Conservation (phyloP, 2,797 vertebrate species). For the Coracias cyanogaster region DNA sequence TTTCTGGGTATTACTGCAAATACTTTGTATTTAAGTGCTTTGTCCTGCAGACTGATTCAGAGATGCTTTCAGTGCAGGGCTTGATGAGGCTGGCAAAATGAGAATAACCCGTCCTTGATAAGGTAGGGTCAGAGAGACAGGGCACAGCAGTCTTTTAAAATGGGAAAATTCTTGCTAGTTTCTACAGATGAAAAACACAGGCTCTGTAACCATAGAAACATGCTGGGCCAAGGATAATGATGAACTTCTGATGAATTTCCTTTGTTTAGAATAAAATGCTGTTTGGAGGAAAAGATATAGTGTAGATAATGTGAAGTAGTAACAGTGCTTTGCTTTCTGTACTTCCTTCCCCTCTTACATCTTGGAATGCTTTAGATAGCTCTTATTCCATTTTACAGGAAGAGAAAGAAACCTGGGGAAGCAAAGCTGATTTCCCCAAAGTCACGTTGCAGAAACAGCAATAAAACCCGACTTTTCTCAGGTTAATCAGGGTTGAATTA, state of each 20-base stretch:
- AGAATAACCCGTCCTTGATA: slow-evolving; percentile 68
- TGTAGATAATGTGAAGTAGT: background rate
- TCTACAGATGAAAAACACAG: slow-evolving; percentile 68
- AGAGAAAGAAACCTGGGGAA: background rate
- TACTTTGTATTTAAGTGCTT: slow-evolving; percentile 36
- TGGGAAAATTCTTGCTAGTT: slow-evolving; percentile 61
- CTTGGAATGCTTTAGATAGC: background rate
- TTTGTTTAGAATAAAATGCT: slow-evolving; percentile 71
- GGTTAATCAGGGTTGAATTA: background rate
- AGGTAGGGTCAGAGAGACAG: slow-evolving; percentile 60
- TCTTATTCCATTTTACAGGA: background rate
- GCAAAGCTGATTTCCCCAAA: background rate
- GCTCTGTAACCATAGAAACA: slow-evolving; percentile 80
- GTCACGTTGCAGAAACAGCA: background rate
- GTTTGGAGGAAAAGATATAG: slow-evolving; percentile 35
- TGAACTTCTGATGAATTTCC: slow-evolving; percentile 71
- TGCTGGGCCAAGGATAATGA: slow-evolving; percentile 73
- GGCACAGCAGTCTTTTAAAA: slow-evolving; percentile 24
- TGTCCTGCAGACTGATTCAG: background rate
- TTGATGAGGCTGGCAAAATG: slow-evolving; percentile 29
- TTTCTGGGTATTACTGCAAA: slow-evolving; percentile 2
- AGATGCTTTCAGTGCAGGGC: slow-evolving; percentile 21
- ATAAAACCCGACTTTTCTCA: background rate
- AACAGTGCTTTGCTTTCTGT: background rate
- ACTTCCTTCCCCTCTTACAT: background rate